Evolutionary conservation across 2,888 invertebrate species (phyloP).

Genomic region (Druceiella hillmani): DNA sequence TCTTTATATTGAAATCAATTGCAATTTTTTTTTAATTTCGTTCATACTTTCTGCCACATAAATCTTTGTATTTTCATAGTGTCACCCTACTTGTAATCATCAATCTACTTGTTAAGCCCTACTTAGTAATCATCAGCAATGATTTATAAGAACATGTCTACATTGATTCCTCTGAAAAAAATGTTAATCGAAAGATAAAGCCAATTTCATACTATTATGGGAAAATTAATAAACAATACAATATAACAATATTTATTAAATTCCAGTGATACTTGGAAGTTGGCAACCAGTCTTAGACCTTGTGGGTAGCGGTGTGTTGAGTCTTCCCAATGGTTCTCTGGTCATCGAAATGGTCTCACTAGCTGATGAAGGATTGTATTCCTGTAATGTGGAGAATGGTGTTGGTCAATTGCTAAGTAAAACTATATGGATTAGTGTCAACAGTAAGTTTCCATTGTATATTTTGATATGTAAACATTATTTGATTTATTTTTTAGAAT

Average conservation of each 20-base stretch:
- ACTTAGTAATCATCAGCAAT: too few relatives aligned
- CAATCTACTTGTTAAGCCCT: too few relatives aligned
- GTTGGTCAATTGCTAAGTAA: constrained; percentile 43
- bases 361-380: constrained; percentile 45
- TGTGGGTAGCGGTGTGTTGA: constrained; percentile 45
- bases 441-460: constrained; percentile 38
- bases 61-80: too few relatives aligned
- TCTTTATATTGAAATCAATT: too few relatives aligned
- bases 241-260: constrained; percentile 3
- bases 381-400: constrained; percentile 47
- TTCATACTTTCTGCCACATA: too few relatives aligned
- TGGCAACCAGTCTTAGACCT: constrained; percentile 47
- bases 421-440: constrained; percentile 47
- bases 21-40: too few relatives aligned
- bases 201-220: too few relatives aligned
- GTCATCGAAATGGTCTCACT: constrained; percentile 46
- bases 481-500: constrained; percentile 11
- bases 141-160: too few relatives aligned
- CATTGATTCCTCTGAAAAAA: too few relatives aligned
- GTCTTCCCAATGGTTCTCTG: constrained; percentile 44
- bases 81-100: too few relatives aligned
- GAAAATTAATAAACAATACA: not conserved
- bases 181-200: too few relatives aligned
- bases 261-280: constrained; percentile 43
- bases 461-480: constrained; percentile 20